Evolutionary conservation across 2,797 vertebrate genomes (phyloP).

Genomic region (Melopsittacus undulatus): DNA sequence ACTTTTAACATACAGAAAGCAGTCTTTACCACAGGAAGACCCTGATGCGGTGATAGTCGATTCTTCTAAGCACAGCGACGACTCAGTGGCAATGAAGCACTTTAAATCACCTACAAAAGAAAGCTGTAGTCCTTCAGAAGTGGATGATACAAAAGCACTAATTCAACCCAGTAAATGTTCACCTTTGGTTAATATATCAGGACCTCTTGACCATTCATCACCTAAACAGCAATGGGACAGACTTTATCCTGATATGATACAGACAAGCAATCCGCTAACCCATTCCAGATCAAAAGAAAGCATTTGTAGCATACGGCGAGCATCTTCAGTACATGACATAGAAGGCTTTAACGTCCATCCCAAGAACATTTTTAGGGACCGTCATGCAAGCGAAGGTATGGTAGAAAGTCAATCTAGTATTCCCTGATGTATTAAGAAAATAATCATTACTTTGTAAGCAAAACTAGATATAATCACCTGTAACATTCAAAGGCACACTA

Average conservation of each 20-base stretch:
- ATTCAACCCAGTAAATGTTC: conserved; percentile 90
- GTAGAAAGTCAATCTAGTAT: conserved; percentile 1
- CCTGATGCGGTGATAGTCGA: conserved; percentile 93
- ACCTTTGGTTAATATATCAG: conserved; percentile 87
- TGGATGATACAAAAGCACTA: conserved; percentile 92
- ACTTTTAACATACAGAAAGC: conserved; percentile 91
- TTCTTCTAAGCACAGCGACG: conserved; percentile 87
- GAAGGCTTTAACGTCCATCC: conserved; percentile 90
- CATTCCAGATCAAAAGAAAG: conserved; percentile 91
- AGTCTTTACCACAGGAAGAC: conserved; percentile 96
- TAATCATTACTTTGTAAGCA: background rate
- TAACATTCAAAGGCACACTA: background rate
- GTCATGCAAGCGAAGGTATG: conserved; percentile 92
- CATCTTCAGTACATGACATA: conserved; percentile 95
- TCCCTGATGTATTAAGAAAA: background rate
- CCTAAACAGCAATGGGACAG: conserved; percentile 91
- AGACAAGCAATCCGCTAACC: conserved; percentile 86
- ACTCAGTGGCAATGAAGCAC: conserved; percentile 90
- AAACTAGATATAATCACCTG: background rate
- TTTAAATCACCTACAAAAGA: conserved; percentile 93
- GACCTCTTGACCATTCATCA: conserved; percentile 92
- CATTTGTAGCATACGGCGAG: conserved; percentile 90
- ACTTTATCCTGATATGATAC: conserved; percentile 86
- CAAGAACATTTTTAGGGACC: conserved; percentile 90
- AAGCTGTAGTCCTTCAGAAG: conserved; percentile 90